phyloP scores from a whole-genome alignment of 2,113 vertebrate genomes.

The Pantherophis guttatus region DNA sequence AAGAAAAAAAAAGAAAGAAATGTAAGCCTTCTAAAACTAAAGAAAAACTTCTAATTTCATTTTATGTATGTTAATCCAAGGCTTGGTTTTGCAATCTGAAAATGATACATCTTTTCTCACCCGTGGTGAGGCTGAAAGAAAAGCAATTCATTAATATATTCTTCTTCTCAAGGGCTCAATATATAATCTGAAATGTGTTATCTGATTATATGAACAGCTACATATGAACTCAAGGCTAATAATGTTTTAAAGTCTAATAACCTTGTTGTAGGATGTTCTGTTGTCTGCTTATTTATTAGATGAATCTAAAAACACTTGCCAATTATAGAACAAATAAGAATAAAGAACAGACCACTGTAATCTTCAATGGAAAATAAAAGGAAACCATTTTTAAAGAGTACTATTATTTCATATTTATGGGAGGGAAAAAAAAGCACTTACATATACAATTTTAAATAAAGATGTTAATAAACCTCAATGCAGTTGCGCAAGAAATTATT shows the following conservation, averaged over 20 bases:
- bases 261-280: background rate
- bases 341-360: background rate
- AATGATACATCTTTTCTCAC: conserved; percentile 26
- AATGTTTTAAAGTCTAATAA: conserved; percentile 38
- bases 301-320: conserved; percentile 28
- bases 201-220: conserved; percentile 41
- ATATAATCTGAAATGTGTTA: conserved; percentile 51
- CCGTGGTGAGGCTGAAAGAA: conserved; percentile 12
- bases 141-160: conserved; percentile 27
- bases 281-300: conserved; percentile 26
- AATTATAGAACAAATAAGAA: conserved; percentile 36
- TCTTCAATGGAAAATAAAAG: background rate
- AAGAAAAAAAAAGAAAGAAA: background rate
- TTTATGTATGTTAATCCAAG: conserved; percentile 22
- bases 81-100: conserved; percentile 33
- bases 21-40: background rate
- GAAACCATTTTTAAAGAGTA: conserved; percentile 31
- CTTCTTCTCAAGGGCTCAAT: background rate
- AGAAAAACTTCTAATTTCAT: background rate
- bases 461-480: conserved; percentile 35
- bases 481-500: conserved; percentile 22
- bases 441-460: conserved; percentile 32
- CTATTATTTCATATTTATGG: conserved; percentile 18
- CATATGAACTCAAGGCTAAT: conserved; percentile 45
- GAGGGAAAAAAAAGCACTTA: conserved; percentile 20